Evolutionary conservation across 1,140 invertebrate genomes (phyloP), one percentile per base, ranked within the genome.

Genomic region (Lepidurus packardi): DNA sequence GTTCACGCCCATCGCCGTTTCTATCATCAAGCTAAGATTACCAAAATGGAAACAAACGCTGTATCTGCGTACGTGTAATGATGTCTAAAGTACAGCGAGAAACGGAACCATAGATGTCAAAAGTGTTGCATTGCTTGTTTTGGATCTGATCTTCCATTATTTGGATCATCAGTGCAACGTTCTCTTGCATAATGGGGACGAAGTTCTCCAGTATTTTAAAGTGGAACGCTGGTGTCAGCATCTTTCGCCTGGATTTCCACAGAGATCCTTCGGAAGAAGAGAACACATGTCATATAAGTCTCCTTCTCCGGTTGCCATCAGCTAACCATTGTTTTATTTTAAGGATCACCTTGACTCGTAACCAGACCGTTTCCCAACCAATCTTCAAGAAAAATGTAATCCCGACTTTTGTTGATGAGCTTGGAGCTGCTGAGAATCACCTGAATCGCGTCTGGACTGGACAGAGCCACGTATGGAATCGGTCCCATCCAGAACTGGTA

Each of bases 281-380:
- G 0, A 65, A 2, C 25, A n/a, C n/a, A n/a, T n/a, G n/a, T n/a
- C 21, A 65, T 6, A 13, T 11, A 65, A 11, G 13, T 9, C 13
- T 65, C 13, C 13, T 65, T 65, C 1, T 9, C 0, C 25, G 3
- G 25, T 34, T n/a, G n/a, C n/a, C n/a, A 34, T 34, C 34, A 34
- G 34, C 34, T 4, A 34, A 4, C 2, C 34, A 34, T 34, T 0
- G 53, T 65, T 13, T 16, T 7, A 0, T 79, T 6, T 9, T 25
- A 24, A 21, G 93, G 93, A 44, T 79, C 82, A 89, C 89, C 90
- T 81, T 85, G 85, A 82, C 89, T 89, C 25, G 91, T 92, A 1
- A 94, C 84, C 3, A 94, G 84, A 34, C 93, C 93, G n/a, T 89
- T 89, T 25, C 92, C 92, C n/a, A 95, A 84, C 91, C 92, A 94